phyloP scores from a whole-genome alignment of 1,140 invertebrate genomes.

The Euglossa dilemma region DNA sequence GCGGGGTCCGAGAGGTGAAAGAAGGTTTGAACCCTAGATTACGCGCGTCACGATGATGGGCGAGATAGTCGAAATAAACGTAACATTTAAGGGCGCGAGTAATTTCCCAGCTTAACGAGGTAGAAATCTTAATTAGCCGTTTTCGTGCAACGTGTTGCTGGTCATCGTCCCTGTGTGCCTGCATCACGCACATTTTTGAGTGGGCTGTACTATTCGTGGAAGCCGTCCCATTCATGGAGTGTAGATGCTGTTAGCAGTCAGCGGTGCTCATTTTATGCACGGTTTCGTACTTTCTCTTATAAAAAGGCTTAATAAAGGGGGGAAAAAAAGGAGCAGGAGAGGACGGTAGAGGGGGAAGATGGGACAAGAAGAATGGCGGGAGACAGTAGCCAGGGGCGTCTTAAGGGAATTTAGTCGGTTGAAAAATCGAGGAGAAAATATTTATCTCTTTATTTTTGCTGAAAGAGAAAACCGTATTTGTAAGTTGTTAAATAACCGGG shows the following conservation, averaged over 20 bases:
- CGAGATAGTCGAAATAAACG: constrained; percentile 8
- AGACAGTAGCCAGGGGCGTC: background rate
- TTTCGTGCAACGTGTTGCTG: background rate
- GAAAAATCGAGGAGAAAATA: background rate
- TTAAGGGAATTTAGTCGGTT: background rate
- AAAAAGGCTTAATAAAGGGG: background rate
- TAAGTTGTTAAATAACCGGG: too few relatives aligned
- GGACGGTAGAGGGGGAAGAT: background rate
- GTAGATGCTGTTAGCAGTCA: constrained; percentile 50
- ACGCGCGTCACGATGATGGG: background rate
- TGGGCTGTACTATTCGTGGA: constrained; percentile 62
- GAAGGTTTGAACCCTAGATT: background rate
- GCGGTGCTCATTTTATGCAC: constrained; percentile 40
- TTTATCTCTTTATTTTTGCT: background rate
- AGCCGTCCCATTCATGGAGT: constrained; percentile 62
- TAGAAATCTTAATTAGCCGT: constrained; percentile 30
- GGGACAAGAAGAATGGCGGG: background rate
- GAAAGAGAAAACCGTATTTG: too few relatives aligned
- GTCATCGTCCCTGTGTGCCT: background rate
- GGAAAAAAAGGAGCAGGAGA: background rate
- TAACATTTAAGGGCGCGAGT: background rate
- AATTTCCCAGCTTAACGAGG: constrained; percentile 23
- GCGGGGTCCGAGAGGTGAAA: background rate
- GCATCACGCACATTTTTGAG: constrained; percentile 34
- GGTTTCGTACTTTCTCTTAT: constrained; percentile 6